Percentiles rank a stretch among this genome's conserved stretches.
phyloP scores from a whole-genome alignment of 1,140 invertebrate species.

The Lepidurus couesii region DNA sequence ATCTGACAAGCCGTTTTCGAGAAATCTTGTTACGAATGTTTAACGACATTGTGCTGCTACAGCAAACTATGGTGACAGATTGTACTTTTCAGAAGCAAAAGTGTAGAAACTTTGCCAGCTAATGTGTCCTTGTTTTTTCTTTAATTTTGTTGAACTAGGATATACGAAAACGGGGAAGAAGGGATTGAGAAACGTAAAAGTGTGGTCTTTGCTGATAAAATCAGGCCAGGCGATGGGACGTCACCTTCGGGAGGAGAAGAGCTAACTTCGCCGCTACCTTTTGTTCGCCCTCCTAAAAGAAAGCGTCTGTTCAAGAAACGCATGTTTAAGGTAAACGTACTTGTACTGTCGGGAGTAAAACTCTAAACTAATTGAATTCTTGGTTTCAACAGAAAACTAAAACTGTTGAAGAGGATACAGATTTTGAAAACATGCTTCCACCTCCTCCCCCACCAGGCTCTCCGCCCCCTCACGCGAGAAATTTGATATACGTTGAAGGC shows the following conservation, averaged over 20 bases:
- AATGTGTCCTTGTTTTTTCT: not conserved
- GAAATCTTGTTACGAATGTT: too few relatives aligned
- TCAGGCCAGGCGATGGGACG: conserved; percentile 59
- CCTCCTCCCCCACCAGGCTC: conserved; percentile 32
- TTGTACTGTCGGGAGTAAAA: too few relatives aligned
- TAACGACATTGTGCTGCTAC: too few relatives aligned
- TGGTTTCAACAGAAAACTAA: not conserved
- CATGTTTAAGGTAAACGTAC: not conserved
- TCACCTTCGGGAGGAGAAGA: conserved; percentile 59
- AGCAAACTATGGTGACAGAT: too few relatives aligned
- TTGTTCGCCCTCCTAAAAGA: not conserved
- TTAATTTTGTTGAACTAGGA: not conserved
- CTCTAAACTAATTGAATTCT: not conserved
- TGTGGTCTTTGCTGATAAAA: conserved; percentile 59
- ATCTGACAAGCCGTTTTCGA: too few relatives aligned
- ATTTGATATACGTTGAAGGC: not conserved
- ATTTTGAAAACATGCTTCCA: conserved; percentile 28
- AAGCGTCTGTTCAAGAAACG: not conserved
- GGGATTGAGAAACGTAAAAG: conserved; percentile 45
- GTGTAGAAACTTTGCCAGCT: too few relatives aligned
- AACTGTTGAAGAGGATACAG: conserved; percentile 16
- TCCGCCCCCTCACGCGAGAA: conserved; percentile 20
- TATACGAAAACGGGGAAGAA: conserved; percentile 25
- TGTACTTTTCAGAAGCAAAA: too few relatives aligned
- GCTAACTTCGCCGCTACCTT: conserved; percentile 56